Percentiles rank a stretch among this genome's conserved stretches.
phyloP scores from a whole-genome alignment of 2,113 vertebrate genomes.

The Polypterus senegalus region DNA sequence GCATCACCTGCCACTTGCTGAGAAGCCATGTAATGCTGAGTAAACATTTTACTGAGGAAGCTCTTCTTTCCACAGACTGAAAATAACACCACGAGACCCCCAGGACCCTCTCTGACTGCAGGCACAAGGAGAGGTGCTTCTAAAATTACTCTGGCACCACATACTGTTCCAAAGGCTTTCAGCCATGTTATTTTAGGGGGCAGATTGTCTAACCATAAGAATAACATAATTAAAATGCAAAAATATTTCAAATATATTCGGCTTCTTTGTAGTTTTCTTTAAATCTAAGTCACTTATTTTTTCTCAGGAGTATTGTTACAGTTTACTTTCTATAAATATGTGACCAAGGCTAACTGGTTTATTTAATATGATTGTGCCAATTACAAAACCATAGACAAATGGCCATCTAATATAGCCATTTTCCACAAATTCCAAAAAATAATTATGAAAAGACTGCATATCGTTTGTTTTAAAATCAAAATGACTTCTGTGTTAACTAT shows the following conservation, averaged over 20 bases:
- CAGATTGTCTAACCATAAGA: neutral
- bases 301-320: conserved; percentile 22
- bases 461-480: no score
- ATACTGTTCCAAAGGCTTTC: neutral
- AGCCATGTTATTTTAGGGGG: neutral
- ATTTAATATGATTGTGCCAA: no score
- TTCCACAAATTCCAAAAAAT: no score
- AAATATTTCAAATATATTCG: no score
- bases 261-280: conserved; percentile 18
- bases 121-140: neutral
- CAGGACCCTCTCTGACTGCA: neutral
- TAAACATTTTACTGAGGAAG: neutral
- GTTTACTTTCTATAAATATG: conserved; percentile 38
- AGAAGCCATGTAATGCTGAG: conserved; percentile 3
- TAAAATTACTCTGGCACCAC: conserved; percentile 2
- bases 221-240: no score
- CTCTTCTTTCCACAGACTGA: conserved; percentile 2
- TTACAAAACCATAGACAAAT: no score
- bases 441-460: no score
- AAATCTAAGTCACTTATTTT: conserved; percentile 5
- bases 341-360: conserved; percentile 46
- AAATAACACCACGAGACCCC: conserved; percentile 1
- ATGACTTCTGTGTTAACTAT: no score
- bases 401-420: no score
- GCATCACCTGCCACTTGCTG: conserved; percentile 13